Evolutionary conservation across 2,888 invertebrate genomes (phyloP), one percentile per base, ranked within the genome.

Genomic region (Acanthosepion lycidas): DNA sequence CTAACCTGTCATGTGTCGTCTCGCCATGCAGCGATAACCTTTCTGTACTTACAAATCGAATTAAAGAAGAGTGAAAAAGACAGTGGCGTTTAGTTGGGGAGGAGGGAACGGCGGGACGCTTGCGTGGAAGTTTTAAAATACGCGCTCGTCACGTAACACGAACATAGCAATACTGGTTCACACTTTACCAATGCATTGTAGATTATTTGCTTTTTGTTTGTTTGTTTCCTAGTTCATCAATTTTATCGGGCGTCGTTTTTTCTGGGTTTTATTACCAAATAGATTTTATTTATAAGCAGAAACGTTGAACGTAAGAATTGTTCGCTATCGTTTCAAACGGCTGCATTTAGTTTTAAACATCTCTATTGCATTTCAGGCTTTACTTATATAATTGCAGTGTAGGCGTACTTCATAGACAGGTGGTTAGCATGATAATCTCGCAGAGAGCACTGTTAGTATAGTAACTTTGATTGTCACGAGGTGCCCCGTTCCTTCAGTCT

Each of bases 1-100:
- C 78, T 78, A 78, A 78, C 78, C 78, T 78, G 78, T 78, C 78
- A 78, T 78, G 78, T 78, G n/a, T n/a, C n/a, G 78, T 78, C 78
- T 78, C 78, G n/a, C 78, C n/a, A n/a, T 78, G n/a, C 78, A n/a
- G 78, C 12, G 78, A 78, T 78, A 78, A 78, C 78, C 78, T 78
- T 78, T 78, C 78, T 78, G 78, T 78, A 33, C 78, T 78, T 78
- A 78, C 78, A 78, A 78, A 78, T 78, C 78, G 78, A 78, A 78
- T 78, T n/a, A 78, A 78, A 78, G n/a, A 78, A 78, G 78, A n/a
- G 18, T n/a, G n/a, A 78, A 78, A n/a, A 78, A 78, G n/a, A 78
- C 9, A 78, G n/a, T 78, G n/a, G 78, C 9, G 42, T 42, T 42
- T 42, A 42, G 42, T 2, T 42, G 2, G n/a, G 0, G 12, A 18